A percentile compares a stretch with the other conserved stretches of the same genome.
Evolutionary conservation across 2,888 invertebrate genomes (phyloP).

Genomic region (Dryococelus australis): DNA sequence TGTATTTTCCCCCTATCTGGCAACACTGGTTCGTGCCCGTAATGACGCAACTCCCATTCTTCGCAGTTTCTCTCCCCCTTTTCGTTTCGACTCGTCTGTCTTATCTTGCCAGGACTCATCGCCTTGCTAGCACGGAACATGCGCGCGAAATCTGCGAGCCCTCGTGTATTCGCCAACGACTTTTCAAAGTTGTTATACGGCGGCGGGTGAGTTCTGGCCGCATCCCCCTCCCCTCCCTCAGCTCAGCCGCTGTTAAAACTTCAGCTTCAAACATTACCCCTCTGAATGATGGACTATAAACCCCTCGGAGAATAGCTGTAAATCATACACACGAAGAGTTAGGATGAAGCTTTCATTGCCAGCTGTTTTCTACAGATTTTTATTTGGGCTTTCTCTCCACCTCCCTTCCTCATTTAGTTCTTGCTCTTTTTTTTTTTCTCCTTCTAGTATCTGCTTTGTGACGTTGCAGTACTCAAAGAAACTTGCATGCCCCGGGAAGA

Average conservation of each 20-base stretch:
- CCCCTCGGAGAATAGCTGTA: conserved; percentile 18
- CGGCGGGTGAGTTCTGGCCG: not conserved
- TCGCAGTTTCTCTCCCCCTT: too few relatives aligned
- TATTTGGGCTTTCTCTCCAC: not conserved
- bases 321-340: conserved; percentile 21
- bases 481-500: not conserved
- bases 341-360: conserved; percentile 26
- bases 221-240: not conserved
- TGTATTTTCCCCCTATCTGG: too few relatives aligned
- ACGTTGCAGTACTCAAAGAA: not conserved
- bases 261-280: conserved; percentile 16
- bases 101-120: not conserved
- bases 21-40: too few relatives aligned
- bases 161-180: not conserved
- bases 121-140: not conserved
- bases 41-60: too few relatives aligned
- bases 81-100: too few relatives aligned
- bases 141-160: not conserved
- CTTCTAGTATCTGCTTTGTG: not conserved
- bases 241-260: not conserved
- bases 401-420: not conserved
- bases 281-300: conserved; percentile 26
- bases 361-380: conserved; percentile 20
- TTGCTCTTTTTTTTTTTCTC: not conserved
- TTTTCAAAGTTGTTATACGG: not conserved